Conservation (phyloP, 1,140 invertebrate genomes). For the Nilaparvata lugens region DNA sequence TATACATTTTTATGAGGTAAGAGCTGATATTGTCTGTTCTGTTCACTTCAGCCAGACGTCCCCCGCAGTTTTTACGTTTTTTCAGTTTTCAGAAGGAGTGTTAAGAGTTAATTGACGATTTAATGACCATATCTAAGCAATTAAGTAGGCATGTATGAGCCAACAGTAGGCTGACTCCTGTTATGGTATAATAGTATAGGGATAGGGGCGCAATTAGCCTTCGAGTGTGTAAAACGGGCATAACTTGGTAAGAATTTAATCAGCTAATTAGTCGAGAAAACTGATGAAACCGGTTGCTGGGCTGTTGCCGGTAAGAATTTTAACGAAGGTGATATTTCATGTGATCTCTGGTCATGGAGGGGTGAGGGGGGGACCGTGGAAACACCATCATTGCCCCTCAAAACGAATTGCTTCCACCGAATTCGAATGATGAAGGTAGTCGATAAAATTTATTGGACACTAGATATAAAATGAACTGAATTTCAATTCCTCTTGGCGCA, state of each 20-base stretch:
- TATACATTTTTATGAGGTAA: too few species aligned
- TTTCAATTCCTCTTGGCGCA: too few species aligned
- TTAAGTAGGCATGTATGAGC: background rate
- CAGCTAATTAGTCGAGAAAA: slow-evolving; percentile 6
- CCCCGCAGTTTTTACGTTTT: too few species aligned
- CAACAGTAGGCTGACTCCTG: background rate
- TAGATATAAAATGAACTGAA: too few species aligned
- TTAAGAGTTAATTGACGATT: background rate
- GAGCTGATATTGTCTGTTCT: too few species aligned
- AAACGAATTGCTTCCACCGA: too few species aligned
- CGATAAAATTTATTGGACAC: too few species aligned
- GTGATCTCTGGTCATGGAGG: background rate
- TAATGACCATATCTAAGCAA: slow-evolving; percentile 1
- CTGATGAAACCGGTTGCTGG: background rate
- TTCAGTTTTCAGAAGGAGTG: too few species aligned
- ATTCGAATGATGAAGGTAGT: too few species aligned
- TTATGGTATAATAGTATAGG: background rate
- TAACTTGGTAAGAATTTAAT: slow-evolving; percentile 4
- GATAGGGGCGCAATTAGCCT: background rate
- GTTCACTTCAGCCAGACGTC: too few species aligned
- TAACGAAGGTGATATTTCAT: slow-evolving; percentile 6
- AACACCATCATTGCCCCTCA: too few species aligned
- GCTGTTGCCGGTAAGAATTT: slow-evolving; percentile 1
- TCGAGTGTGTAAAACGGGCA: slow-evolving; percentile 1
- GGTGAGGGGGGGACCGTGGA: too few species aligned